These are phyloP conservation scores for Tetraneura akinire DNA, from an alignment of 1,140 invertebrate species.

Conservation along the genomic window DNA sequence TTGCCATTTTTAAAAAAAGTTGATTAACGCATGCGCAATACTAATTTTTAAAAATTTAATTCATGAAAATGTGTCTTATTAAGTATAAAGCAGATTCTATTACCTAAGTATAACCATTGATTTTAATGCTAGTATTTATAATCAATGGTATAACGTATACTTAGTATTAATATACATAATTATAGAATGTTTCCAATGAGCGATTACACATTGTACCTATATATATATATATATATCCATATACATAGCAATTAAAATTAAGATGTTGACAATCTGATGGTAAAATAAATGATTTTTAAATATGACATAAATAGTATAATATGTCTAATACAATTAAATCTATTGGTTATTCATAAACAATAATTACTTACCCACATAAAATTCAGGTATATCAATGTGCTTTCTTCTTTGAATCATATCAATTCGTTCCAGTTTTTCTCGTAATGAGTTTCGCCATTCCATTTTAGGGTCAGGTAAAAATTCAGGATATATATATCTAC, in stretches of 20 bases:
- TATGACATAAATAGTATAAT: too few species aligned
- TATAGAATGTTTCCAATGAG: neutral
- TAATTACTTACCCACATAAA: constrained; percentile 84
- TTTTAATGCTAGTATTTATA: too few species aligned
- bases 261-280: neutral
- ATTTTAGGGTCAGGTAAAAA: constrained; percentile 87
- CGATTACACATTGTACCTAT: too few species aligned
- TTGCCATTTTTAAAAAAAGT: too few species aligned
- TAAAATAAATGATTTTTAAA: neutral
- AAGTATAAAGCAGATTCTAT: too few species aligned
- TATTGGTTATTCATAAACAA: neutral
- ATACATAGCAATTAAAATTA: neutral
- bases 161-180: too few species aligned
- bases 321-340: neutral
- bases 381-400: constrained; percentile 90
- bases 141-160: too few species aligned
- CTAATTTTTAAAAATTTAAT: too few species aligned
- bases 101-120: too few species aligned
- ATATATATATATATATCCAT: too few species aligned
- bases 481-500: constrained; percentile 84
- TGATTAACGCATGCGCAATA: too few species aligned
- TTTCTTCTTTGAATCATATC: constrained; percentile 89
- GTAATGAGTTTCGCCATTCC: constrained; percentile 74
- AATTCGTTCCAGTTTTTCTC: constrained; percentile 85
- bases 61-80: too few species aligned